Evolutionary conservation across 2,113 vertebrate species (phyloP).

Genomic region (Sigmodon hispidus): DNA sequence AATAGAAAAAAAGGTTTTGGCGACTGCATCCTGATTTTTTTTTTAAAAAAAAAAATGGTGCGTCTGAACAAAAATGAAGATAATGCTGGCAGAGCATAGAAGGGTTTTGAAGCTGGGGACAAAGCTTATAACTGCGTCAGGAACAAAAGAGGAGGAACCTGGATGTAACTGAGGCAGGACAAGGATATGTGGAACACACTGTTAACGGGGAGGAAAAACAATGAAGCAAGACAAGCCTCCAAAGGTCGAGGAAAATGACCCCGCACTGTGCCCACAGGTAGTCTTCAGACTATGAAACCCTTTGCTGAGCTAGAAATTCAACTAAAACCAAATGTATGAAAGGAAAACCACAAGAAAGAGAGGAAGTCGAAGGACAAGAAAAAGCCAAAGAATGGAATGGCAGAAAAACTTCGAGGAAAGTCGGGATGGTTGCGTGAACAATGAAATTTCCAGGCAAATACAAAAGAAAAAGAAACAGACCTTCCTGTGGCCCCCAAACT

Average conservation of each 20-base stretch:
- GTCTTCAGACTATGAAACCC: not conserved
- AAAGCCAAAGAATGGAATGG: not conserved
- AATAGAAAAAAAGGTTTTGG: constrained; percentile 96
- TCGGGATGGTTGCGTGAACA: constrained; percentile 97
- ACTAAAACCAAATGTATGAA: not conserved
- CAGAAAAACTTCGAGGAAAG: constrained; percentile 88
- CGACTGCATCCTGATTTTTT: constrained; percentile 91
- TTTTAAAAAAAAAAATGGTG: constrained; percentile 92
- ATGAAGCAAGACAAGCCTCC: not conserved
- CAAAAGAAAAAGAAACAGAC: constrained; percentile 97
- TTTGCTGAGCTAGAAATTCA: not conserved
- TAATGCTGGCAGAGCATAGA: constrained; percentile 93
- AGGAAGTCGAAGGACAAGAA: not conserved
- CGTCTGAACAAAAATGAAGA: constrained; percentile 99
- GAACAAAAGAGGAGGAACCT: constrained; percentile 97
- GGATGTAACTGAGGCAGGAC: constrained; percentile 96
- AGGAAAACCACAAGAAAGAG: not conserved
- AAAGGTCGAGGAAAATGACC: not conserved
- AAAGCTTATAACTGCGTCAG: constrained; percentile 82
- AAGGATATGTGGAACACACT: not conserved
- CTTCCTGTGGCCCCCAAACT: constrained; percentile 99
- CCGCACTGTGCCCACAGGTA: not conserved
- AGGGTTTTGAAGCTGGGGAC: constrained; percentile 98
- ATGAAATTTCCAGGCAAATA: constrained; percentile 96
- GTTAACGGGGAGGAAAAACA: constrained; percentile 70